Base-by-base conservation (phyloP, 2,797 vertebrate species). In the Orientallactaga sibirica region DNA sequence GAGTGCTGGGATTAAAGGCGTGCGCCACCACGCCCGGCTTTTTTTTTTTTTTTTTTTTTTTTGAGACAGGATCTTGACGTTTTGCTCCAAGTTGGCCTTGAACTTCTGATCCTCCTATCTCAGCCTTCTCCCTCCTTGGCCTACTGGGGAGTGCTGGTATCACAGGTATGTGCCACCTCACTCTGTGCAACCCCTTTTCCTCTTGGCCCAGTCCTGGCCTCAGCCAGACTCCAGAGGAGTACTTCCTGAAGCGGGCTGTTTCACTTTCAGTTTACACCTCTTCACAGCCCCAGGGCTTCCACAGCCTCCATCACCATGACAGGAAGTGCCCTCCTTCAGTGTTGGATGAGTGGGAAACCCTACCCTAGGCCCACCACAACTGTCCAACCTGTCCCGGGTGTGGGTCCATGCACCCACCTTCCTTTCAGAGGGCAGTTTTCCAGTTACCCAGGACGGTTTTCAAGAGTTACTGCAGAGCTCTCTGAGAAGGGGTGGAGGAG, bases 251-350 rank as follows among this genome's bases (percentile, higher is more conserved):
- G 2, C 37, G 0, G 55, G 12, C 68, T 52, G 64, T 95, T 97
- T 96, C 96, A 74, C 95, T 97, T 97, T 97, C 97, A 91, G 18
- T 97, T 96, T 91, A 29, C 11, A 61, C 52, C 33, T 33, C 43
- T 25, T 24, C 7, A 11, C 61, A 64, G 62, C 61, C 90, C 62
- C 27, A 19, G 62, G 81, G 86, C 33, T 88, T 71, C 7, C 27
- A 41, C 70, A 33, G 62, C 74, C 76, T 89, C 84, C 64, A 16
- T 77, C 87, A 41, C 41, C 18, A 48, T 52, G 22, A 33, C 0
- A 2, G 68, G 81, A 87, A 68, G 77, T 3, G 1, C 52, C 24
- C n/a, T 29, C 43, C 48, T 88, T 76, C n/a, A 29, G 2, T 27
- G 19, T 76, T 33, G 2, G 0, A 0, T 18, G 61, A 92, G 74